Evolutionary conservation across 1,140 invertebrate genomes (phyloP).

Genomic region (Leptonema lineaticorne): DNA sequence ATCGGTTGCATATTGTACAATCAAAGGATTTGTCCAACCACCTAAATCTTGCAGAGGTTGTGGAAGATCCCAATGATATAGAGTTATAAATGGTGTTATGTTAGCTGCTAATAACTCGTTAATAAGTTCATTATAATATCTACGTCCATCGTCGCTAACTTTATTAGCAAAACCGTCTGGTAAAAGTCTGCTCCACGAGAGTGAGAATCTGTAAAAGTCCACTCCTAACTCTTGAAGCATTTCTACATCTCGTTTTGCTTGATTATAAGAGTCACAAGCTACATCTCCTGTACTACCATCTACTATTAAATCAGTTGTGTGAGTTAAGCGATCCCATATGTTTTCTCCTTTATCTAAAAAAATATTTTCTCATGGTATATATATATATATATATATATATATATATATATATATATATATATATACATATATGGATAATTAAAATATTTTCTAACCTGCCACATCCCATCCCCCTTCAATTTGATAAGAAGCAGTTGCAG

Average conservation of each 20-base stretch:
- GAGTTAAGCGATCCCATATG: slow-evolving; percentile 59
- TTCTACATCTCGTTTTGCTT: slow-evolving; percentile 56
- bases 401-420: no score
- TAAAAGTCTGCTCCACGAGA: slow-evolving; percentile 63
- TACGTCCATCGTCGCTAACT: slow-evolving; percentile 56
- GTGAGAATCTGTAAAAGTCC: slow-evolving; percentile 62
- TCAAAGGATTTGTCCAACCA: slow-evolving; percentile 48
- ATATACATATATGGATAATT: no score
- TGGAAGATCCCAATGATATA: slow-evolving; percentile 52
- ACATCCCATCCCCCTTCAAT: slow-evolving; percentile 67
- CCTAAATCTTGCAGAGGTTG: slow-evolving; percentile 51
- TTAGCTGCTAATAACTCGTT: slow-evolving; percentile 54
- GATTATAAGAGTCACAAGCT: slow-evolving; percentile 50
- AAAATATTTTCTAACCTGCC: slow-evolving; percentile 51
- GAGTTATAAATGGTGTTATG: slow-evolving; percentile 58
- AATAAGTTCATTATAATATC: slow-evolving; percentile 63
- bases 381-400: slow-evolving; percentile 15
- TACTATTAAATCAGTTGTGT: slow-evolving; percentile 52
- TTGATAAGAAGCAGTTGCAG: slow-evolving; percentile 62
- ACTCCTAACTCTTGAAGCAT: slow-evolving; percentile 55
- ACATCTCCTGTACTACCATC: slow-evolving; percentile 55
- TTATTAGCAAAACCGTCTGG: slow-evolving; percentile 55
- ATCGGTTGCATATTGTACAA: slow-evolving; percentile 53
- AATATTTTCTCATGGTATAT: neutral
- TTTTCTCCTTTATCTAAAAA: slow-evolving; percentile 55